Percentiles rank a stretch among this genome's conserved stretches.
These are phyloP conservation scores for Epinotia nisella DNA, from an alignment of 2,888 invertebrate species.

Conservation along the genomic window DNA sequence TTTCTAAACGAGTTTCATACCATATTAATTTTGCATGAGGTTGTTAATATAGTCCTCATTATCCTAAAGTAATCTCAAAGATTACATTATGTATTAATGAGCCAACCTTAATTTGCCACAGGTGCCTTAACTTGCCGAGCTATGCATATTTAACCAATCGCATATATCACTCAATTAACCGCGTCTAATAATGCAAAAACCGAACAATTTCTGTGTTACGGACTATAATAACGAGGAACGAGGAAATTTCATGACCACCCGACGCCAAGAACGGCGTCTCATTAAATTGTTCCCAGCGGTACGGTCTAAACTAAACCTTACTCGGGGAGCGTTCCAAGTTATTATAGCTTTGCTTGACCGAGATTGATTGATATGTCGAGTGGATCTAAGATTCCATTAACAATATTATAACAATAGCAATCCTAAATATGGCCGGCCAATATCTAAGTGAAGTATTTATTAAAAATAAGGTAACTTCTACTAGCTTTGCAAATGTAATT, in stretches of 20 bases:
- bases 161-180: constrained; percentile 26
- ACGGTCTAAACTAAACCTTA: constrained; percentile 28
- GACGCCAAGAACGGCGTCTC: constrained; percentile 49
- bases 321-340: constrained; percentile 36
- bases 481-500: too few species aligned
- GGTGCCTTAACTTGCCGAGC: neutral
- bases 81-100: constrained; percentile 1
- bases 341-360: constrained; percentile 48
- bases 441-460: too few species aligned
- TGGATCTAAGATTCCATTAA: constrained; percentile 25
- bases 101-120: neutral
- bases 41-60: neutral
- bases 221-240: constrained; percentile 40
- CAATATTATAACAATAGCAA: constrained; percentile 14
- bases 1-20: too few species aligned
- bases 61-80: neutral
- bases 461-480: too few species aligned
- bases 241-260: constrained; percentile 53
- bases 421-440: too few species aligned
- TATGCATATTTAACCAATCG: neutral
- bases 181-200: constrained; percentile 30
- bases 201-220: constrained; percentile 24
- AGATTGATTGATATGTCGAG: constrained; percentile 39
- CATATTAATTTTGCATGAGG: neutral
- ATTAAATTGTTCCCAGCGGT: constrained; percentile 58